Evolutionary conservation across 2,797 vertebrate genomes (phyloP).

Genomic region (Thaleichthys pacificus): DNA sequence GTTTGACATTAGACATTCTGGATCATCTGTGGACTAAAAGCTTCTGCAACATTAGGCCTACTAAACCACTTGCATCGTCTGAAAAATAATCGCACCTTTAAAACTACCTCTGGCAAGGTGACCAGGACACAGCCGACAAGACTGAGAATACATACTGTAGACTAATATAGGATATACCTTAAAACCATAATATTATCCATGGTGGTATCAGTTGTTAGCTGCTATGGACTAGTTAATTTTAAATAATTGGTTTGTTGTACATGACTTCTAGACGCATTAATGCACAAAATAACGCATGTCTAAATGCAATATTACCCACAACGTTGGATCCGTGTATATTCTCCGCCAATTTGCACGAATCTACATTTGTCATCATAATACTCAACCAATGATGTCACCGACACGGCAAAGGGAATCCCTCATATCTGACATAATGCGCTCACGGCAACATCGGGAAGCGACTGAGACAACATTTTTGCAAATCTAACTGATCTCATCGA

Average conservation of each 20-base stretch:
- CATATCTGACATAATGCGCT: neutral
- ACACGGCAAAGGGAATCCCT: slow-evolving; percentile 11
- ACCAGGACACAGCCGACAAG: neutral
- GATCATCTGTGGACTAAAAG: slow-evolving; percentile 9
- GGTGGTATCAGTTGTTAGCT: no score
- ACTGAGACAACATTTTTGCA: no score
- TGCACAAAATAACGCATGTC: neutral
- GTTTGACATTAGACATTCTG: slow-evolving; percentile 31
- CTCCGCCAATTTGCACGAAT: neutral
- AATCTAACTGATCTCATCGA: no score
- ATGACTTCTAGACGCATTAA: no score
- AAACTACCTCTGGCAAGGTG: slow-evolving; percentile 7
- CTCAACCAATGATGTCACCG: slow-evolving; percentile 1
- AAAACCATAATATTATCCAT: neutral
- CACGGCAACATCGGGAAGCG: no score
- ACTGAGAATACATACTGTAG: neutral
- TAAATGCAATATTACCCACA: neutral
- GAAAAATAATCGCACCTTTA: slow-evolving; percentile 46
- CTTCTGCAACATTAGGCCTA: slow-evolving; percentile 61
- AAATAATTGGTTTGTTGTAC: no score
- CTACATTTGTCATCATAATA: neutral
- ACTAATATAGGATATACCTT: neutral
- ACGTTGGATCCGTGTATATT: neutral
- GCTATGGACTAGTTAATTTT: no score
- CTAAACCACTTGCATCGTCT: slow-evolving; percentile 49